Evolutionary conservation across 2,797 vertebrate genomes (phyloP), one percentile per base, ranked within the genome.

Genomic region (Phataginus tricuspis): DNA sequence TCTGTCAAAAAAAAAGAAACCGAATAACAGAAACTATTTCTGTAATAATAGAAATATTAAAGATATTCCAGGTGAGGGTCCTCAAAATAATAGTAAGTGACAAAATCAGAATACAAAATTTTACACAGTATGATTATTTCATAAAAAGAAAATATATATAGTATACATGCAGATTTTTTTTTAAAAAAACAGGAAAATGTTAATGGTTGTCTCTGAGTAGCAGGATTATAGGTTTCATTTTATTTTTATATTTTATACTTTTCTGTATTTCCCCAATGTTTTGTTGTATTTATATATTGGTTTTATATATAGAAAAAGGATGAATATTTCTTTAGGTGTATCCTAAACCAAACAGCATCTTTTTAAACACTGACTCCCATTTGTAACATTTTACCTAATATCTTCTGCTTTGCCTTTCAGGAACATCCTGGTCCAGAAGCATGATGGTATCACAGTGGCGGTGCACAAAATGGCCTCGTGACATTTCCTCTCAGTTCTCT

Each of bases 381-480:
- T 13, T 25, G 19, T 16, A 39, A 31, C 7, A 3, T 69, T 59
- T 90, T 13, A 64, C 51, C 51, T n/a, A 59, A 0, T 45, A 14
- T 89, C 95, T 88, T 72, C 49, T 15, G 31, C 55, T 83, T 95
- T 86, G n/a, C 78, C 72, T 98, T 98, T 45, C 93, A 99, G 99
- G 97, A 99, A 99, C 74, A 99, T 99, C 96, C 98, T 99, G 98
- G 99, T 99, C 98, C 99, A 99, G 98, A 99, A 98, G 92, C 99
- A 99, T 0, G 99, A 99, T 74, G 98, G 98, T 97, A 99, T 99
- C 98, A 99, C 99, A 0, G 98, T 99, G 39, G 99, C 99, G 4
- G 99, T 99, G 95, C 99, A 99, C 98, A 99, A 99, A 97, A 99
- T 99, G 98, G 98, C 99, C 19, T 99, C 99, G 19, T 99, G 98